These are phyloP conservation scores for Trigoniulus corallinus DNA, from an alignment of 1,140 invertebrate species.

Conservation along the genomic window DNA sequence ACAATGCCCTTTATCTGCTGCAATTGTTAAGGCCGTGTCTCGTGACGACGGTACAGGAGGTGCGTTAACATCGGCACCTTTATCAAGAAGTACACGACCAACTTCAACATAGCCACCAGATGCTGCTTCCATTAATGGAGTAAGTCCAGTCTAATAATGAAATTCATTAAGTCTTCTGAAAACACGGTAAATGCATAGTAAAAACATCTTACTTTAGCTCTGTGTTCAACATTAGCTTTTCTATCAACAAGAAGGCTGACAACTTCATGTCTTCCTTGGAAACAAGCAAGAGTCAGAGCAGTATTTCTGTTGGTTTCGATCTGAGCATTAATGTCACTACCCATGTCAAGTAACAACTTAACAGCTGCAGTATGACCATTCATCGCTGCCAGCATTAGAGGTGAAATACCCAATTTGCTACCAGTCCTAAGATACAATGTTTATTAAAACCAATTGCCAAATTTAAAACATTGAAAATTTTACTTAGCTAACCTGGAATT, in stretches of 20 bases:
- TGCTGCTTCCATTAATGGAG: constrained; percentile 97
- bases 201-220: constrained; percentile 59
- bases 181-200: constrained; percentile 4
- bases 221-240: constrained; percentile 96
- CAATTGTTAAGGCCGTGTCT: constrained; percentile 96
- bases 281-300: constrained; percentile 94
- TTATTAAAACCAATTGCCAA: background rate
- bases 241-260: constrained; percentile 87
- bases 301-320: constrained; percentile 99
- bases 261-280: constrained; percentile 97
- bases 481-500: constrained; percentile 79
- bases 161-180: background rate
- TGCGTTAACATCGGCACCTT: constrained; percentile 96
- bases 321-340: constrained; percentile 96
- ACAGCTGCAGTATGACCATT: constrained; percentile 82
- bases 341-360: constrained; percentile 83
- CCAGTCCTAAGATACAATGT: constrained; percentile 46
- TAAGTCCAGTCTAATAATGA: constrained; percentile 64
- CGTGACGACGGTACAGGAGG: constrained; percentile 91
- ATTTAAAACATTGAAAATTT: constrained; percentile 10
- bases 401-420: constrained; percentile 93
- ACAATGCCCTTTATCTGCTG: constrained; percentile 96
- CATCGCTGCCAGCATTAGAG: constrained; percentile 98
- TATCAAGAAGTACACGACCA: constrained; percentile 82
- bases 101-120: constrained; percentile 98